Evolutionary conservation across 2,113 vertebrate species (phyloP).

Genomic region (Formicarius rufipectus): DNA sequence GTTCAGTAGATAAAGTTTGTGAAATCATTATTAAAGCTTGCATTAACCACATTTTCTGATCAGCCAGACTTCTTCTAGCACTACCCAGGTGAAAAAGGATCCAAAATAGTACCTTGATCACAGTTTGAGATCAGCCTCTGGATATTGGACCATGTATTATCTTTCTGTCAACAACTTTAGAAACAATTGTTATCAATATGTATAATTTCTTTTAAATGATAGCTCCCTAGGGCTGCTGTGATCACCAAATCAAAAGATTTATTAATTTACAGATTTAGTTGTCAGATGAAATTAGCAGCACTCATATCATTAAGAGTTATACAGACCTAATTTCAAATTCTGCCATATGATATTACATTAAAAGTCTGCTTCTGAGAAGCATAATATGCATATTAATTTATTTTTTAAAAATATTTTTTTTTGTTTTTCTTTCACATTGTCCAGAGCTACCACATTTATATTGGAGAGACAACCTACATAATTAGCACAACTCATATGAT

Average conservation of each 20-base stretch:
- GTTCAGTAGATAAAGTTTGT: background rate
- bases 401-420: background rate
- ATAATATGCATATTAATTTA: constrained; percentile 56
- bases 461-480: background rate
- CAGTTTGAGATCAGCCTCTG: constrained; percentile 36
- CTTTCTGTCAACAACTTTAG: constrained; percentile 61
- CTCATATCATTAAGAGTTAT: constrained; percentile 52
- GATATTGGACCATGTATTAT: constrained; percentile 32
- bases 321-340: constrained; percentile 67
- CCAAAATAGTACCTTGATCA: constrained; percentile 34
- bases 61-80: constrained; percentile 12
- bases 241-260: constrained; percentile 63
- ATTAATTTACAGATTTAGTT: constrained; percentile 71
- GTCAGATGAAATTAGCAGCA: constrained; percentile 64
- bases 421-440: background rate
- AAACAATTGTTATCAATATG: constrained; percentile 61
- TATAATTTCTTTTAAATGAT: constrained; percentile 67
- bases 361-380: constrained; percentile 56
- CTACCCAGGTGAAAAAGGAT: background rate
- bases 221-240: constrained; percentile 67
- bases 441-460: background rate
- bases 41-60: constrained; percentile 28
- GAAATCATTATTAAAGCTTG: constrained; percentile 39
- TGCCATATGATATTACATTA: constrained; percentile 51
- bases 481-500: background rate